Percentiles rank a stretch among this genome's conserved stretches.
phyloP scores from a whole-genome alignment of 2,888 invertebrate species.

The Anaspis maculata region DNA sequence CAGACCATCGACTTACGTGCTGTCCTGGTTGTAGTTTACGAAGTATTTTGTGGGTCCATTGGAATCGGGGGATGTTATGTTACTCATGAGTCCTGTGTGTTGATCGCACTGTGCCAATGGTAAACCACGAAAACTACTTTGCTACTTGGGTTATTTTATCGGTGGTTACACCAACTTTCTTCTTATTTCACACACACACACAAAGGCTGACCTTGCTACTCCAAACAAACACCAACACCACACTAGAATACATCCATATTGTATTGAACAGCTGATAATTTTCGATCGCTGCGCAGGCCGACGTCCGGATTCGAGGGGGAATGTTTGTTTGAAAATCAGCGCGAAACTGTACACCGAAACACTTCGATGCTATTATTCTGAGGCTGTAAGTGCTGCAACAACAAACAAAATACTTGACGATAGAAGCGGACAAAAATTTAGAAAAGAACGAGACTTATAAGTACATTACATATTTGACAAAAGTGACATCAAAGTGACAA shows the following conservation, averaged over 20 bases:
- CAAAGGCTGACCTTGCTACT: conserved; percentile 57
- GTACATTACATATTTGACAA: too few relatives aligned
- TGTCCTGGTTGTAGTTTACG: conserved; percentile 96
- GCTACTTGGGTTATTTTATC: conserved; percentile 3
- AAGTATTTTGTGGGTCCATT: conserved; percentile 75
- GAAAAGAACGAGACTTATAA: too few relatives aligned
- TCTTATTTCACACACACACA: conserved; percentile 46
- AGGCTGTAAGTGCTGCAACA: too few relatives aligned
- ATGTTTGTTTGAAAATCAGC: too few relatives aligned
- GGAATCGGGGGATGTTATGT: conserved; percentile 64
- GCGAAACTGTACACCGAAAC: too few relatives aligned
- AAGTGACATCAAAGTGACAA: too few relatives aligned
- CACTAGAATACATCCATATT: conserved; percentile 25
- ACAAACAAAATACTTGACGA: too few relatives aligned
- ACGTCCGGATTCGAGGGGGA: too few relatives aligned
- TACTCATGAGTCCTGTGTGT: conserved; percentile 61
- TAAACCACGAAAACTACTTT: conserved; percentile 9
- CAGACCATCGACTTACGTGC: conserved; percentile 70
- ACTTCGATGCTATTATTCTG: too few relatives aligned
- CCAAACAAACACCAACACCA: conserved; percentile 22
- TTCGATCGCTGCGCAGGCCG: too few relatives aligned
- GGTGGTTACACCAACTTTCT: conserved; percentile 17
- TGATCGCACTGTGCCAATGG: conserved; percentile 14
- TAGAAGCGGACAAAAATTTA: too few relatives aligned
- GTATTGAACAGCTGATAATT: conserved; percentile 29